Base-by-base conservation (phyloP, 2,797 vertebrate genomes). In the Aphelocoma californica region DNA sequence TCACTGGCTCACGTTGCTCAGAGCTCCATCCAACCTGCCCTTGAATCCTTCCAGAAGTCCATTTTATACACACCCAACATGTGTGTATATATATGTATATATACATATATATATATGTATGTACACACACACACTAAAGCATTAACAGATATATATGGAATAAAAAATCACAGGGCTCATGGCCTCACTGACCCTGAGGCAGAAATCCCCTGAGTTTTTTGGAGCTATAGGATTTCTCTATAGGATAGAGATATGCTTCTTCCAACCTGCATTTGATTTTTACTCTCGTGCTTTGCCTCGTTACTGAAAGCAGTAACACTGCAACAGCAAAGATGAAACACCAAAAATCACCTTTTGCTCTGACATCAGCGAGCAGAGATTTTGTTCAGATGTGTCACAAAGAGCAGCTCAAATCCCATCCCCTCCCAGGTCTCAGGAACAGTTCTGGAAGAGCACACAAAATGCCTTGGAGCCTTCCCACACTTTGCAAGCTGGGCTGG, bases 91-190 rank as follows among this genome's bases (percentile, higher is more conserved):
- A 21, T 45, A 21, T 12, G 36, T 36, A 45, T 21, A 45, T 6
- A 20, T 7, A 45, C 3, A 9, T 12, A 16, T 5, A 15, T 5
- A 15, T 12, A 19, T 1, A 38, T 8, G 10, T 6, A 9, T 2
- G 29, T 3, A 15, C 2, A 8, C 3, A 9, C 2, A 53, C 1
- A 25, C 10, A 18, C 4, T 44, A 4, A 18, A 40, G 9, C 4
- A 20, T 45, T 48, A 36, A 38, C 18, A 69, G 21, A 32, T 10
- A 31, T 3, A 50, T 0, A 3, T 9, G 14, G 38, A 65, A 11
- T 42, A 19, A 72, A 81, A 50, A 38, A 60, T 26, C 23, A 12
- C 40, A 44, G 24, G 45, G 25, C 29, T 62, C 11, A 6, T 16
- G 20, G 23, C 26, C 29, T 71, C 36, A 36, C 15, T 32, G n/a